Evolutionary conservation across 2,888 invertebrate genomes (phyloP).

Genomic region (Campoletis raptor): DNA sequence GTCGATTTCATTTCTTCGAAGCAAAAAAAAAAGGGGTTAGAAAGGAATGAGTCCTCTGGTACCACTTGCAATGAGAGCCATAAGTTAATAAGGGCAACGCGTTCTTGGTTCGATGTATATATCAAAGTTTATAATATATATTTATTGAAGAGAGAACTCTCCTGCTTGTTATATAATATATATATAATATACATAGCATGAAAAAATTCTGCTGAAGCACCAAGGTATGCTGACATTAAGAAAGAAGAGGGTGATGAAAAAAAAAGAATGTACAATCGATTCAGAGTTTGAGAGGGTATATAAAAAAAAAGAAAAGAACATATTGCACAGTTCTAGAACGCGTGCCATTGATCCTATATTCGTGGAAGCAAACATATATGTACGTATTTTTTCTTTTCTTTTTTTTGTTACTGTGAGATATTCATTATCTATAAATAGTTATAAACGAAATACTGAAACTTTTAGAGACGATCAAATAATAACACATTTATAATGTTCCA

Average conservation of each 20-base stretch:
- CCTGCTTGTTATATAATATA: background rate
- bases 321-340: slow-evolving; percentile 16
- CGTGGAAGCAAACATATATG: background rate
- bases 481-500: too few species aligned
- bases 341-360: slow-evolving; percentile 39
- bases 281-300: background rate
- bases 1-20: slow-evolving; percentile 37
- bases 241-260: slow-evolving; percentile 40
- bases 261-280: slow-evolving; percentile 53
- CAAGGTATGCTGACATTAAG: slow-evolving; percentile 53
- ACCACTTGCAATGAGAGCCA: slow-evolving; percentile 48
- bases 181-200: background rate
- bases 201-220: slow-evolving; percentile 30
- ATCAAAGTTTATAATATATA: background rate
- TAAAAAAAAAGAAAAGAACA: slow-evolving; percentile 27
- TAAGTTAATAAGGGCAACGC: slow-evolving; percentile 59
- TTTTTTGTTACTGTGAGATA: background rate
- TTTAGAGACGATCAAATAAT: background rate
- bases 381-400: background rate
- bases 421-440: background rate
- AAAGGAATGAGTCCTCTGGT: slow-evolving; percentile 20
- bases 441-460: background rate
- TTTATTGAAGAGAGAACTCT: background rate
- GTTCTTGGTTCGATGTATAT: slow-evolving; percentile 31
- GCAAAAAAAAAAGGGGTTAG: background rate